Evolutionary conservation across 2,888 invertebrate genomes (phyloP), one percentile per base, ranked within the genome.

Genomic region (Tachina fera): DNA sequence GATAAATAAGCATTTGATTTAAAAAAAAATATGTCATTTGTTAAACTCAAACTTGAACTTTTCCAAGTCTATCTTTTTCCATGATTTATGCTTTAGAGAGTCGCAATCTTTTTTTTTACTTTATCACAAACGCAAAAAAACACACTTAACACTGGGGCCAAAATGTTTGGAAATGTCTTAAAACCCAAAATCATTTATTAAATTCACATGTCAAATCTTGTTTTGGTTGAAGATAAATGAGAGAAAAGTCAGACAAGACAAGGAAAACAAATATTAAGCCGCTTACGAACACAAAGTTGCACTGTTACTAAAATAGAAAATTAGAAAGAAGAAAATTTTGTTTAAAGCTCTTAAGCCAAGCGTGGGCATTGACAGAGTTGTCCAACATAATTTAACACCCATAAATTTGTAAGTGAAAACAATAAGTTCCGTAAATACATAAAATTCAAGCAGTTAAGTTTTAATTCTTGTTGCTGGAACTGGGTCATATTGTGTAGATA

Each of bases 201-300:
- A 86, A 86, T 79, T 65, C 79, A 76, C 75, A 78, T 86, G 75
- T 86, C 79, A 79, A 75, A 70, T 71, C 70, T 16, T 70, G 56
- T 74, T 53, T 19, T 63, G 19, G 53, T 5, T 53, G 10, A 75
- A 70, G 61, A 67, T 67, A 84, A 76, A 71, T 19, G 58, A 67
- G 45, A 47, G 49, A 67, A 72, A 80, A 63, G 16, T 68, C 41
- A 72, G 8, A 58, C 22, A 53, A 65, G 60, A 68, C 56, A 76
- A 63, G 39, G 60, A 74, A 74, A 65, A 49, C 47, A 81, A 72
- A 77, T 58, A 79, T 68, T 53, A 75, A 85, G 74, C 81, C 58
- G 79, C 75, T 86, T 76, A 79, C 58, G 51, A 60, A 53, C 16
- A 63, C 58, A 51, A 80, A 76, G 41, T 67, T 70, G 49, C 47